These are phyloP conservation scores for Sphaeridia pumilis DNA, from an alignment of 2,888 invertebrate genomes.

Conservation along the genomic window DNA sequence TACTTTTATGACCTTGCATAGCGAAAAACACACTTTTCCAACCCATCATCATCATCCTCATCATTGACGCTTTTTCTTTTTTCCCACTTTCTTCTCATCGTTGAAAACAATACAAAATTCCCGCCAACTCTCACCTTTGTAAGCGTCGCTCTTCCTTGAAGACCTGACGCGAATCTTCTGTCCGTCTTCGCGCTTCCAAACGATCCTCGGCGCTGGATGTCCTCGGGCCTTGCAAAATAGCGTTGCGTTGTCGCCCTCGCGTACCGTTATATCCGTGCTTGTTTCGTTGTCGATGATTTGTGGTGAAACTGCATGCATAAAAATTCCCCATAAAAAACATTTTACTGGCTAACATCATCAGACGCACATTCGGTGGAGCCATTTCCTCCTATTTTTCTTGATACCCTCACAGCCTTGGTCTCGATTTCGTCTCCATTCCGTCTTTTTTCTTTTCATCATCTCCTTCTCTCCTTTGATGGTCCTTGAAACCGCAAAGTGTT, in stretches of 20 bases:
- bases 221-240: constrained; percentile 62
- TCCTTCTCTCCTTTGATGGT: too few relatives aligned
- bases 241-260: constrained; percentile 62
- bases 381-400: neutral
- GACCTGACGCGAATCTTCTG: constrained; percentile 43
- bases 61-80: too few relatives aligned
- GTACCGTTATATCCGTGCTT: constrained; percentile 59
- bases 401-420: neutral
- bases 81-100: too few relatives aligned
- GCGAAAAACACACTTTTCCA: too few relatives aligned
- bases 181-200: constrained; percentile 52
- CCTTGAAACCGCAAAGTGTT: too few relatives aligned
- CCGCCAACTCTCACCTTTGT: constrained; percentile 41
- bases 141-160: constrained; percentile 39
- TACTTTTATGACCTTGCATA: too few relatives aligned
- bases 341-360: constrained; percentile 5
- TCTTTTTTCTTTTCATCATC: neutral
- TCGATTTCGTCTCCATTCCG: neutral
- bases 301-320: constrained; percentile 58
- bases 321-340: neutral
- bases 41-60: too few relatives aligned
- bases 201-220: constrained; percentile 55
- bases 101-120: neutral
- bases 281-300: constrained; percentile 66
- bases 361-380: neutral